A percentile compares a stretch with the other conserved stretches of the same genome.
These are phyloP conservation scores for Asarcornis scutulata DNA, from an alignment of 2,113 vertebrate species.

Conservation along the genomic window DNA sequence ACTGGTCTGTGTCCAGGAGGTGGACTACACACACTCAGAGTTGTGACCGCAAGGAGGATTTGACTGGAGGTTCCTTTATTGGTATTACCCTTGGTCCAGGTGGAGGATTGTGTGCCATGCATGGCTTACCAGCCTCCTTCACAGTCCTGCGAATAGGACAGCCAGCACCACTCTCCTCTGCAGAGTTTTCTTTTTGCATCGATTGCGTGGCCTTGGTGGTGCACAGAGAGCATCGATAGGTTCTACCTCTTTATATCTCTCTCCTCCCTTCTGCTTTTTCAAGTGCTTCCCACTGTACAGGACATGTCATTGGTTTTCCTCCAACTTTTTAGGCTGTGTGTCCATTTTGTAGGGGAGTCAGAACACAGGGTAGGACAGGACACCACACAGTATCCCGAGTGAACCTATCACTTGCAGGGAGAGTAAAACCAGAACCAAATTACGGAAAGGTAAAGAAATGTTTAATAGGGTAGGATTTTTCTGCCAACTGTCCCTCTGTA, in stretches of 20 bases:
- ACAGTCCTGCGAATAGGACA: background rate
- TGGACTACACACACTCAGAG: background rate
- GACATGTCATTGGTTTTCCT: background rate
- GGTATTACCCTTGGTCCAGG: background rate
- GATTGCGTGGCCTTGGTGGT: background rate
- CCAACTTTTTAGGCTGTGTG: background rate
- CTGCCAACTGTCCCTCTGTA: background rate
- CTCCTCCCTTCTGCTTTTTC: background rate
- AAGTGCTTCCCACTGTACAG: background rate
- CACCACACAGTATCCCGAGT: no score
- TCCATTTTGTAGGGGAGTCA: background rate
- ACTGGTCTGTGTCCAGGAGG: background rate
- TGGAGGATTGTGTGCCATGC: background rate
- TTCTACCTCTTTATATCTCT: background rate
- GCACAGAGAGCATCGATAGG: background rate
- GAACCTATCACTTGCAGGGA: background rate
- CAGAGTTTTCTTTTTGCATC: background rate
- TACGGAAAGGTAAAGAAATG: background rate
- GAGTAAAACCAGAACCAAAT: background rate
- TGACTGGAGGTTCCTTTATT: background rate
- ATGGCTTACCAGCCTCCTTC: background rate
- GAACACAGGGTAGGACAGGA: background rate
- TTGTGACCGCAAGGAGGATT: background rate
- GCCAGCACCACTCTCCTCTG: background rate
- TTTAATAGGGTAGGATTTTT: background rate